phyloP scores from a whole-genome alignment of 2,797 vertebrate genomes.

The Gouania willdenowi region DNA sequence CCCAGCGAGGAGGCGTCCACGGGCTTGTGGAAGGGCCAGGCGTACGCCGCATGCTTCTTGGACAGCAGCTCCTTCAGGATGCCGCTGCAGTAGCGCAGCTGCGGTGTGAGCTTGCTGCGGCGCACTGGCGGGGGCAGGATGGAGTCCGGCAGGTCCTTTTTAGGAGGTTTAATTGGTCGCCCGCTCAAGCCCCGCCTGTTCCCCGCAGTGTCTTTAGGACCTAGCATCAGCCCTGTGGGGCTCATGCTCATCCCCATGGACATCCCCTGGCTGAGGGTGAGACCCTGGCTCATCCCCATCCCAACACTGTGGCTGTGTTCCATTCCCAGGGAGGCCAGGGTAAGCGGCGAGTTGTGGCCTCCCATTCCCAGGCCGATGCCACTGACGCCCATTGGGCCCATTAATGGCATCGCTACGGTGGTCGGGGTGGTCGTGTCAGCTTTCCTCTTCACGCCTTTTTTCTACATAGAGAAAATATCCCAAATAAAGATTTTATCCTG shows the following conservation, averaged over 20 bases:
- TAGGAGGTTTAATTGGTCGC: slow-evolving; percentile 89
- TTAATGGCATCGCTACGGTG: slow-evolving; percentile 81
- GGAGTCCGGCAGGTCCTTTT: slow-evolving; percentile 89
- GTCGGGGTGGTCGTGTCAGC: slow-evolving; percentile 93
- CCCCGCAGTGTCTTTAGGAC: slow-evolving; percentile 29
- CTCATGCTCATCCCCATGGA: slow-evolving; percentile 44
- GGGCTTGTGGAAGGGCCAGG: slow-evolving; percentile 94
- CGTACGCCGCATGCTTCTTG: slow-evolving; percentile 90
- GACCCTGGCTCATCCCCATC: slow-evolving; percentile 37
- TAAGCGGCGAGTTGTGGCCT: slow-evolving; percentile 59
- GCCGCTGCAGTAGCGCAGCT: slow-evolving; percentile 89
- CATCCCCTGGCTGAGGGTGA: no score
- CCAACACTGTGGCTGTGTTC: slow-evolving; percentile 52
- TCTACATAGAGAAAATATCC: no score
- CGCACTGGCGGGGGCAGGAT: slow-evolving; percentile 85
- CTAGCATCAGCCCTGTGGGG: slow-evolving; percentile 42
- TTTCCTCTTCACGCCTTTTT: slow-evolving; percentile 93
- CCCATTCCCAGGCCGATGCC: slow-evolving; percentile 61
- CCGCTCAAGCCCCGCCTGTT: slow-evolving; percentile 84
- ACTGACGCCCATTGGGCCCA: slow-evolving; percentile 74
- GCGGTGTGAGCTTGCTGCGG: slow-evolving; percentile 85
- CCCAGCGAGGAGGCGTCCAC: slow-evolving; percentile 86
- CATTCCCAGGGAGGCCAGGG: slow-evolving; percentile 77
- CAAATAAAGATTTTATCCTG: no score
- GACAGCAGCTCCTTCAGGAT: slow-evolving; percentile 91